phyloP scores from a whole-genome alignment of 2,888 invertebrate species.

The Tethea ocularis region DNA sequence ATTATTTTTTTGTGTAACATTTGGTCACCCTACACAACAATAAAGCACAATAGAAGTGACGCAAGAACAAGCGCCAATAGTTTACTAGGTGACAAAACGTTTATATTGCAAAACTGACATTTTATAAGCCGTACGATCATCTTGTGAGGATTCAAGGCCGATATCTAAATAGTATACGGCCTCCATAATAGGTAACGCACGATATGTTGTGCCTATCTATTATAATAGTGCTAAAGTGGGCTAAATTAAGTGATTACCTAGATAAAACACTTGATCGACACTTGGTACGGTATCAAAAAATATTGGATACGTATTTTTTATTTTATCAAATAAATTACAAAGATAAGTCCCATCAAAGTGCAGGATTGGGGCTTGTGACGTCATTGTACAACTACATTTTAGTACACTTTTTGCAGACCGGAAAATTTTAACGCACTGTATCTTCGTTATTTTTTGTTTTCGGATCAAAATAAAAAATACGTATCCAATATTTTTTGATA shows the following conservation, averaged over 20 bases:
- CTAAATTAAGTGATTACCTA: background rate
- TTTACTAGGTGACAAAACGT: slow-evolving; percentile 72
- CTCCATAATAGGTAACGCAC: slow-evolving; percentile 23
- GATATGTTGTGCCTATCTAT: slow-evolving; percentile 9
- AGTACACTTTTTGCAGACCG: too few species aligned
- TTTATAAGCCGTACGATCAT: slow-evolving; percentile 41
- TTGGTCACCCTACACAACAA: slow-evolving; percentile 52
- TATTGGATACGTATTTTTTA: too few species aligned
- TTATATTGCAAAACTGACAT: slow-evolving; percentile 72
- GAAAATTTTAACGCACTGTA: too few species aligned
- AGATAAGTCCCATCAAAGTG: too few species aligned
- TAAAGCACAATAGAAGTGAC: slow-evolving; percentile 64
- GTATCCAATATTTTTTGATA: too few species aligned
- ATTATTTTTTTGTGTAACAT: background rate
- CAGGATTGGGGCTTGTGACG: too few species aligned
- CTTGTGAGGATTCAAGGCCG: slow-evolving; percentile 40
- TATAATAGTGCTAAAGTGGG: background rate
- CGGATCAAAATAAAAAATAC: too few species aligned
- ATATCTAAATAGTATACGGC: slow-evolving; percentile 21
- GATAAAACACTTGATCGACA: background rate
- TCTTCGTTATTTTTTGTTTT: too few species aligned
- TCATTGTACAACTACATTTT: too few species aligned
- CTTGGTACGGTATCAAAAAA: too few species aligned
- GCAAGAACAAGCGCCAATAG: slow-evolving; percentile 67
- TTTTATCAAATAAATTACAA: too few species aligned